phyloP scores from a whole-genome alignment of 2,113 vertebrate genomes.

The Abramis brama region DNA sequence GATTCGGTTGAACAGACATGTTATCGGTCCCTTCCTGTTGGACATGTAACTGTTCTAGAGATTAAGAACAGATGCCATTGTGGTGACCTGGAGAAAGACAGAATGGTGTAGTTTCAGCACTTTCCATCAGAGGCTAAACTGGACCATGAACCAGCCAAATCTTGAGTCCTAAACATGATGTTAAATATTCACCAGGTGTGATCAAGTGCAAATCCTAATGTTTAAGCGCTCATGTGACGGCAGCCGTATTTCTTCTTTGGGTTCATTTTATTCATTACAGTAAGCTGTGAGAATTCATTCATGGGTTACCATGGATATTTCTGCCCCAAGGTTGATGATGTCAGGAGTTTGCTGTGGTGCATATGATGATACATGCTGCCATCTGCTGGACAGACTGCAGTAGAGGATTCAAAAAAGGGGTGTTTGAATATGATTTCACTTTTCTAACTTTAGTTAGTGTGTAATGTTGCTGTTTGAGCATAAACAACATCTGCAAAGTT shows the following conservation, averaged over 20 bases:
- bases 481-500: no score
- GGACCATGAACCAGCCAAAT: not conserved
- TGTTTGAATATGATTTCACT: no score
- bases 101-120: not conserved
- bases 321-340: not conserved
- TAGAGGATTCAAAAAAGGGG: not conserved
- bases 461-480: no score
- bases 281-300: conserved; percentile 10
- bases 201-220: not conserved
- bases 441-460: no score
- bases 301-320: conserved; percentile 26
- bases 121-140: not conserved
- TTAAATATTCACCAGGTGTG: not conserved
- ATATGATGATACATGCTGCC: conserved; percentile 10
- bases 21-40: conserved; percentile 3
- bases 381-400: conserved; percentile 30
- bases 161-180: not conserved
- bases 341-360: not conserved
- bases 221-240: not conserved
- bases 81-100: not conserved
- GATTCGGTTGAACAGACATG: conserved; percentile 26
- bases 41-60: conserved; percentile 20
- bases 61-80: not conserved
- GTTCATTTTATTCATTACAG: conserved; percentile 1
- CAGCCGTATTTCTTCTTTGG: not conserved